These are phyloP conservation scores for Menidia menidia DNA, from an alignment of 2,797 vertebrate genomes.

Conservation along the genomic window DNA sequence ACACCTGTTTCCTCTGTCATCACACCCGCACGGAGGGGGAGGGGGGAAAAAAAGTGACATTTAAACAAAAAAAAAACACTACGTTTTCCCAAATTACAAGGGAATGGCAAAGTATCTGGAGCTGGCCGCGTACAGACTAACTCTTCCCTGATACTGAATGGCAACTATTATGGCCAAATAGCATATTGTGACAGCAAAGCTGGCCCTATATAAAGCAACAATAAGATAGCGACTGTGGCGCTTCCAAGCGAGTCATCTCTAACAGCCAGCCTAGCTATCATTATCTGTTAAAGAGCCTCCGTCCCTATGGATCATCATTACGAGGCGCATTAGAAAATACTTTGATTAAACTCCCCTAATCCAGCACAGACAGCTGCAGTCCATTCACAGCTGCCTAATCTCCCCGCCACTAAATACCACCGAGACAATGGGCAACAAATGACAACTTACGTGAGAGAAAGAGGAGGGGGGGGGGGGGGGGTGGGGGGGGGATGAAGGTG, in stretches of 20 bases:
- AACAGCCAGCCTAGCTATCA: slow-evolving; percentile 94
- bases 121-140: not conserved
- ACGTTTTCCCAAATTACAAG: slow-evolving; percentile 12
- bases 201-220: slow-evolving; percentile 56
- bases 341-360: slow-evolving; percentile 99
- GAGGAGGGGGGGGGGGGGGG: slow-evolving; percentile 1
- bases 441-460: slow-evolving; percentile 66
- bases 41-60: slow-evolving; percentile 29
- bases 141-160: slow-evolving; percentile 32
- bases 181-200: slow-evolving; percentile 39
- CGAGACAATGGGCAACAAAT: slow-evolving; percentile 89
- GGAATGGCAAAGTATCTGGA: slow-evolving; percentile 18
- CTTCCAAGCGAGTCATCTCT: slow-evolving; percentile 88
- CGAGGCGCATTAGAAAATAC: slow-evolving; percentile 98
- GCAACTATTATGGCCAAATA: slow-evolving; percentile 22
- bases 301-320: slow-evolving; percentile 98
- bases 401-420: slow-evolving; percentile 87
- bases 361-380: slow-evolving; percentile 98
- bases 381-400: slow-evolving; percentile 97
- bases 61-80: slow-evolving; percentile 19
- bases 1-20: slow-evolving; percentile 59
- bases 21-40: slow-evolving; percentile 15
- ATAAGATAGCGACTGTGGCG: slow-evolving; percentile 62
- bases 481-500: slow-evolving; percentile 44
- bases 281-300: slow-evolving; percentile 95